Evolutionary conservation across 2,888 invertebrate genomes (phyloP), one percentile per base, ranked within the genome.

Genomic region (Thumatha senex): DNA sequence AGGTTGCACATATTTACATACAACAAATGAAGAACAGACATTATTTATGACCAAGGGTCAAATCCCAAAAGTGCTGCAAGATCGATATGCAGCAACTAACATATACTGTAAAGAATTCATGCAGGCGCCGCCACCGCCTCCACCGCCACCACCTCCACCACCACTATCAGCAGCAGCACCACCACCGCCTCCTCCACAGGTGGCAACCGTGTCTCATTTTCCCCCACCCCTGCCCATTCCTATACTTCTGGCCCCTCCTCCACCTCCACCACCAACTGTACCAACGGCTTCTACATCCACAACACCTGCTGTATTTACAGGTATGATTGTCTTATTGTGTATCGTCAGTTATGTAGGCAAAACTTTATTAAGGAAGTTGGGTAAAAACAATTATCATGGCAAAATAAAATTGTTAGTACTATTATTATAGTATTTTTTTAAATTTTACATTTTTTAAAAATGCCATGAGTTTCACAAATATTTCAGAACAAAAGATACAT

Each of bases 1-100:
- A 29, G 78, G 79, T 45, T 89, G 90, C 52, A 80, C 78, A 0
- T 90, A 82, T 58, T 64, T 89, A 5, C 89, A 89, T 40, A 67
- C 83, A 0, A 76, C 82, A 0, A 77, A 77, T 35, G 86, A 87
- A 31, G 89, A 90, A 29, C 73, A 88, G 48, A 78, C 66, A 44
- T 59, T 80, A 5, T 89, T 89, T 64, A 49, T 77, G 7, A 66
- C 71, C 0, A 70, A 70, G 0, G 84, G 84, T 0, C 72, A 77
- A 51, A 70, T 87, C 46, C 90, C 90, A 1, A 63, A 68, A n/a
- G 76, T 81, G 0, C 58, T 89, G 3, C 64, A 70, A 0, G 83
- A 88, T 31, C 72, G 89, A 33, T 82, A 89, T 55, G 69, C 78
- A 2, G 73, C 76, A 0, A 54, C 58, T 31, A 59, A 58, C 14